Evolutionary conservation across 2,113 vertebrate species (phyloP).

Genomic region (Otis tarda): DNA sequence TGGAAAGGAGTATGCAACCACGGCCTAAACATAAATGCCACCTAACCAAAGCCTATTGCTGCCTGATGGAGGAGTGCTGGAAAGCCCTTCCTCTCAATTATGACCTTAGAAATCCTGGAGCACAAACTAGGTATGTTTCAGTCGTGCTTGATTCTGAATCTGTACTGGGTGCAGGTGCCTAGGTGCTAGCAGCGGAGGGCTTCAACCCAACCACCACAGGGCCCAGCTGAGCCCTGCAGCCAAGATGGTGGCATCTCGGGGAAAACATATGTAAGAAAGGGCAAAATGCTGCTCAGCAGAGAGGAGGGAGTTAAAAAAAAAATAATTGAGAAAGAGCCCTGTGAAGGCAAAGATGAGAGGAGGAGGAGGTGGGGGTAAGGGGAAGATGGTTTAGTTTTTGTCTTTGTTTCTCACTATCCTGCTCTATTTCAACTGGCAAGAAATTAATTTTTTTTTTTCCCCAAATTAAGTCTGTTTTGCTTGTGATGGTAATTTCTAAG

Average conservation of each 20-base stretch:
- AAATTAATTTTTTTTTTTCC: not conserved
- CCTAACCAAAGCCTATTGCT: not conserved
- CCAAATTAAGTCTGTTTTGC: not conserved
- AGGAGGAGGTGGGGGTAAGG: not conserved
- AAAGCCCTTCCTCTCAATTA: not conserved
- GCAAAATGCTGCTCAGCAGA: not conserved
- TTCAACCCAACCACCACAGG: not conserved
- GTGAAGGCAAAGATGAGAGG: not conserved
- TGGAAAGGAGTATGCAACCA: not conserved
- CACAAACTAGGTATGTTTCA: not conserved
- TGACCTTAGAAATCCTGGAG: not conserved
- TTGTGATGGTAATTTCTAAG: not conserved
- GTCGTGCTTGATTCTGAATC: not conserved
- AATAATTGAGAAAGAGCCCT: not conserved
- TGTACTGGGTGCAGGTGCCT: too few species aligned
- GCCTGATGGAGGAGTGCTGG: not conserved
- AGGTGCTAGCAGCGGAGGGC: accelerated
- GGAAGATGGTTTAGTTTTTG: not conserved
- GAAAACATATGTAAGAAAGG: not conserved
- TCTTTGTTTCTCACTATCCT: not conserved
- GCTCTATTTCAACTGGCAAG: not conserved
- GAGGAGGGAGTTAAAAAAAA: not conserved
- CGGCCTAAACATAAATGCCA: not conserved
- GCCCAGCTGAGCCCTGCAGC: accelerated
- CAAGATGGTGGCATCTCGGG: accelerated